Conservation (phyloP, 2,113 vertebrate species). For the Rhadina sibilatrix region DNA sequence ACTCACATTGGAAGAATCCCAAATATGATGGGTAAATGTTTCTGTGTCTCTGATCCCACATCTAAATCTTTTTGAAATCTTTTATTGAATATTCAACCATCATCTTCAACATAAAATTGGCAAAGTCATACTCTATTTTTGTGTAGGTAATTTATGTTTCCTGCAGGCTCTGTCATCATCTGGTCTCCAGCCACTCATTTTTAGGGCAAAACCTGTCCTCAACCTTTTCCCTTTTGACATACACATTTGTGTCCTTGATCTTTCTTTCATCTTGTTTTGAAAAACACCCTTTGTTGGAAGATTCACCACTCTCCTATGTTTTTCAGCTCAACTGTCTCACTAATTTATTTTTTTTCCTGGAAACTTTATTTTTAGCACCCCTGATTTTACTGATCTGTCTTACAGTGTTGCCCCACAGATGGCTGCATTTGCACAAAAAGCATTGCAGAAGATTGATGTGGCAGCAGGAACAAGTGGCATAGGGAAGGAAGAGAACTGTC, state of each 20-base stretch:
- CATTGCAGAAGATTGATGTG: conserved; percentile 21
- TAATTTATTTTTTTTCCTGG: neutral
- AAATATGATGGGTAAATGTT: neutral
- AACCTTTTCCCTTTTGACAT: neutral
- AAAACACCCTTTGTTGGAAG: neutral
- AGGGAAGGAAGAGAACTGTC: neutral
- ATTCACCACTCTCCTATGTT: neutral
- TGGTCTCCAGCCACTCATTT: neutral
- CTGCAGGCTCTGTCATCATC: neutral
- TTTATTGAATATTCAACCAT: neutral
- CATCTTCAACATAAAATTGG: neutral
- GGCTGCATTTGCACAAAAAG: conserved; percentile 24
- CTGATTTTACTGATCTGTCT: neutral
- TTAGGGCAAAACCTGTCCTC: neutral
- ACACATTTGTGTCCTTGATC: neutral
- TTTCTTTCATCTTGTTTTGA: neutral
- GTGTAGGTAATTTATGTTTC: neutral
- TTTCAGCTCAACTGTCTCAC: neutral
- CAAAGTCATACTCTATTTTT: neutral
- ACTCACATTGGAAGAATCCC: neutral
- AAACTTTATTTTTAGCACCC: conserved; percentile 19
- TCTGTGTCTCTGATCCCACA: neutral
- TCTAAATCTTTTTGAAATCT: neutral
- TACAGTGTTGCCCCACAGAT: conserved; percentile 40
- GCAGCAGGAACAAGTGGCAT: conserved; percentile 14